A percentile compares a stretch with the other conserved stretches of the same genome.
Conservation (phyloP, 2,113 vertebrate genomes). For the Tetraodon nigroviridis region DNA sequence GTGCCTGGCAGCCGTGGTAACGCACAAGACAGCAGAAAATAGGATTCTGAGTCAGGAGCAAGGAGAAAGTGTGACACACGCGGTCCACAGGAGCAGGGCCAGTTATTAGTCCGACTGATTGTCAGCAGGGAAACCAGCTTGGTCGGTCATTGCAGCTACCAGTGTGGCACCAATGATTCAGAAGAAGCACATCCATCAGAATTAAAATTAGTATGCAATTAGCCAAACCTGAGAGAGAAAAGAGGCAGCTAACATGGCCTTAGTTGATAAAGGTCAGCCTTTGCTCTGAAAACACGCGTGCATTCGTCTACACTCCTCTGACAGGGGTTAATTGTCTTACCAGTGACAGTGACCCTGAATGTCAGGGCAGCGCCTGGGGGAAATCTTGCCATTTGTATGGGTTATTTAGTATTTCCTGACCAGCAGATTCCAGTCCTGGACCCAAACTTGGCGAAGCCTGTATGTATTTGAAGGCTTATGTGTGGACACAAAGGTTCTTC, state of each 20-base stretch:
- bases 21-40: constrained; percentile 34
- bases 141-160: neutral
- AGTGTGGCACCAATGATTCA: too few relatives aligned
- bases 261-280: too few relatives aligned
- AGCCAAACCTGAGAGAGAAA: too few relatives aligned
- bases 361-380: neutral
- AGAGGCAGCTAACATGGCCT: too few relatives aligned
- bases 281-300: too few relatives aligned
- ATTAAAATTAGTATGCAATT: too few relatives aligned
- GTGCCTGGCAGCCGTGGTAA: constrained; percentile 49
- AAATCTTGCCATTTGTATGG: too few relatives aligned
- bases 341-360: neutral
- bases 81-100: constrained; percentile 25
- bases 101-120: neutral
- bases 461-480: neutral
- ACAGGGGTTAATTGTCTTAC: neutral
- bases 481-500: neutral
- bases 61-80: constrained; percentile 37
- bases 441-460: too few relatives aligned
- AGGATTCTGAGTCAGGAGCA: constrained; percentile 20
- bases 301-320: neutral
- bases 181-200: too few relatives aligned
- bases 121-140: neutral
- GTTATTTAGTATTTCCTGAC: too few relatives aligned
- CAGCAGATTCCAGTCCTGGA: too few relatives aligned